Conservation (phyloP, 2,113 vertebrate genomes). For the Tachysurus vachellii region DNA sequence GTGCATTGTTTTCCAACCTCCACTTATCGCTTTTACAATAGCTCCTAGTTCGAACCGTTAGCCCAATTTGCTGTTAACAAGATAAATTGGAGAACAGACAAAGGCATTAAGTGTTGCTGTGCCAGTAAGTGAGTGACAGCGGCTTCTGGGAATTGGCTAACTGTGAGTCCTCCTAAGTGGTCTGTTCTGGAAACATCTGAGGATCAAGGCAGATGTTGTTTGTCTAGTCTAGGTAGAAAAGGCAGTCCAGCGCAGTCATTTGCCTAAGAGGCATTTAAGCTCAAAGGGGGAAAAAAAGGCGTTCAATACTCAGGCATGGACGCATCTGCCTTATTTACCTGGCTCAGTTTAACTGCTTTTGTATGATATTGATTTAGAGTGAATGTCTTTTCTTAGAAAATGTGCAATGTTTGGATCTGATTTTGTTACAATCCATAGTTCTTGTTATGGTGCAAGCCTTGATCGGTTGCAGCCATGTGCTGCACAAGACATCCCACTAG, state of each 20-base stretch:
- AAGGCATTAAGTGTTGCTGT: conserved; percentile 80
- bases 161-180: conserved; percentile 79
- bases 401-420: background rate
- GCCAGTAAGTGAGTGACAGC: conserved; percentile 80
- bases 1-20: conserved; percentile 65
- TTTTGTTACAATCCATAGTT: conserved; percentile 2
- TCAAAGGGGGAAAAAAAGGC: conserved; percentile 24
- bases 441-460: background rate
- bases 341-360: background rate
- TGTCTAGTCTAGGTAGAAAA: conserved; percentile 70
- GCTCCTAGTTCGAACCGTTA: conserved; percentile 70
- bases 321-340: conserved; percentile 10
- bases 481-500: background rate
- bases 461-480: conserved; percentile 8
- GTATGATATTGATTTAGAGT: background rate
- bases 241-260: conserved; percentile 57
- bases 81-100: conserved; percentile 81
- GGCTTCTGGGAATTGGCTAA: conserved; percentile 79
- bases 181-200: conserved; percentile 77
- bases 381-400: background rate
- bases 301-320: background rate
- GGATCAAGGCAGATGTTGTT: conserved; percentile 80
- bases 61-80: conserved; percentile 81
- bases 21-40: conserved; percentile 68
- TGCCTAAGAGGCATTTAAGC: conserved; percentile 62